Percentiles rank a stretch among this genome's conserved stretches.
These are phyloP conservation scores for Anser cygnoides DNA, from an alignment of 2,113 vertebrate genomes.

Conservation along the genomic window DNA sequence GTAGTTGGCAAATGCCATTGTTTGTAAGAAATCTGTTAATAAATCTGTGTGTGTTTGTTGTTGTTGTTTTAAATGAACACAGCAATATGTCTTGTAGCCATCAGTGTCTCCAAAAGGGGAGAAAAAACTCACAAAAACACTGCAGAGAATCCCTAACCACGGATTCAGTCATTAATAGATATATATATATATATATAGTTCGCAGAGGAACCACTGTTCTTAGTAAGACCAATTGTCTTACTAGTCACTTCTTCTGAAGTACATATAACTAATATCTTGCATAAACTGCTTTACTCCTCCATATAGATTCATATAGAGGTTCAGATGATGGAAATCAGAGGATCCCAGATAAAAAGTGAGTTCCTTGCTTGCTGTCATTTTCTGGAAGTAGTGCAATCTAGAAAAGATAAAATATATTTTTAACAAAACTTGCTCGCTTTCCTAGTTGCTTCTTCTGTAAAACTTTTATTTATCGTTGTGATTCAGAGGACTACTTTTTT, in stretches of 20 bases:
- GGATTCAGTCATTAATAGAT: neutral
- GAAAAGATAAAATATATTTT: neutral
- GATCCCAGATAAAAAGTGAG: neutral
- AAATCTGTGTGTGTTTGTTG: neutral
- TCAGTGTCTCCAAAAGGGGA: neutral
- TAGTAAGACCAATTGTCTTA: neutral
- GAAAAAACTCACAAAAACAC: neutral
- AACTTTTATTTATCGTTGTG: neutral
- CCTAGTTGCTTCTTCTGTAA: neutral
- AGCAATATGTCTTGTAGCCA: neutral
- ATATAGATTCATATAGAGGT: neutral
- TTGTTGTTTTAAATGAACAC: neutral
- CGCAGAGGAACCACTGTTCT: neutral
- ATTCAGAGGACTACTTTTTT: neutral
- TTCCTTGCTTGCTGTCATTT: neutral
- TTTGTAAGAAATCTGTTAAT: neutral
- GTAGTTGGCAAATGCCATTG: neutral
- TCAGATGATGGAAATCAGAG: neutral
- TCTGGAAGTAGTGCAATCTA: neutral
- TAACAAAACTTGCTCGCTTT: neutral
- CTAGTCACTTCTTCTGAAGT: neutral
- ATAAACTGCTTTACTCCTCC: neutral
- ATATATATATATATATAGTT: neutral
- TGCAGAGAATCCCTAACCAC: neutral
- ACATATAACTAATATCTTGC: neutral